Evolutionary conservation across 2,797 vertebrate genomes (phyloP).

Genomic region (Hippopotamyrus pictus): DNA sequence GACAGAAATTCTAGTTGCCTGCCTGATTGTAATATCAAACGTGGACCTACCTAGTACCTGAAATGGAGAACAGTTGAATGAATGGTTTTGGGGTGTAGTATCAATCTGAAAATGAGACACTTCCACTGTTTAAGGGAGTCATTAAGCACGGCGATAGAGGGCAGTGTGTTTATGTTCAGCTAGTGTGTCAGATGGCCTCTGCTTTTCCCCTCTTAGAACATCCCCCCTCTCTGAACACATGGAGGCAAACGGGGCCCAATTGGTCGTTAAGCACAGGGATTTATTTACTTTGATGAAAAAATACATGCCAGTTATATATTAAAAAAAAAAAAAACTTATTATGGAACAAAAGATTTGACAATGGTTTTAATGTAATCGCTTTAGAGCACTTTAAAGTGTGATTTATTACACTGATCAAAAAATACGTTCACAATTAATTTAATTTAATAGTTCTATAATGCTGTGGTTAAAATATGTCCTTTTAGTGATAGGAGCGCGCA

Average conservation of each 20-base stretch:
- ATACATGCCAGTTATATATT: slow-evolving; percentile 19
- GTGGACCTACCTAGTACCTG: background rate
- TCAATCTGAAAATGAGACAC: background rate
- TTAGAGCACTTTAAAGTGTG: slow-evolving; percentile 55
- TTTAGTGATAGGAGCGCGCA: slow-evolving; percentile 71
- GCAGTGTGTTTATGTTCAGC: background rate
- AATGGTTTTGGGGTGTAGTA: background rate
- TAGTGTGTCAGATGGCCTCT: background rate
- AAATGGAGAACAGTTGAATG: background rate
- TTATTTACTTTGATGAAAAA: slow-evolving; percentile 46
- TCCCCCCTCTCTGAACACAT: background rate
- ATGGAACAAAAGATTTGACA: slow-evolving; percentile 47
- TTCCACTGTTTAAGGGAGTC: background rate
- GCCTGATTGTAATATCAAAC: background rate
- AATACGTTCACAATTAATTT: slow-evolving; percentile 69
- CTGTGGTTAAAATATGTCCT: slow-evolving; percentile 63
- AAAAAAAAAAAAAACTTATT: slow-evolving; percentile 31
- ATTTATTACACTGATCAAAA: slow-evolving; percentile 65
- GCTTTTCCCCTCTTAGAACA: slow-evolving; percentile 14
- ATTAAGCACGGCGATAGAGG: background rate
- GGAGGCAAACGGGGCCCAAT: background rate
- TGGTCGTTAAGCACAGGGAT: slow-evolving; percentile 23
- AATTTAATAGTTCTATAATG: slow-evolving; percentile 67
- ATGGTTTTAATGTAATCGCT: slow-evolving; percentile 58
- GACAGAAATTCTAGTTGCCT: background rate